Evolutionary conservation across 2,888 invertebrate species (phyloP), one percentile per base, ranked within the genome.

Genomic region (Pharmacophagus antenor): DNA sequence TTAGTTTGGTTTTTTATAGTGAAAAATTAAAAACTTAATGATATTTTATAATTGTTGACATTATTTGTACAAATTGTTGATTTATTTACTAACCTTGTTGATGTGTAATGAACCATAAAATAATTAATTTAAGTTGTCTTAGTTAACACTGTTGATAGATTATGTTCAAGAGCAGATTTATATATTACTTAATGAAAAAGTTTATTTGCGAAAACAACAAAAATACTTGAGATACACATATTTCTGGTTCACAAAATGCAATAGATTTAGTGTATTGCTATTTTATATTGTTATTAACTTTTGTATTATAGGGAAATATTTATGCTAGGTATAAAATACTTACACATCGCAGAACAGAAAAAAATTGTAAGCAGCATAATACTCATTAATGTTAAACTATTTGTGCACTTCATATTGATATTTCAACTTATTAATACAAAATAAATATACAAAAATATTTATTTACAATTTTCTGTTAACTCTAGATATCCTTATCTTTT

Each of bases 371-470:
- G 27, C 12, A 56, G 20, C 7, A 56, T 22, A n/a, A 56, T 8
- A 41, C 20, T 25, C 23, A 56, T 23, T 10, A 56, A 20, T 1
- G n/a, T 10, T 27, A 50, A 23, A 23, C 42, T 27, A 56, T 23
- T 49, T 42, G 17, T 50, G 23, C 8, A 22, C 15, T 50, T 27
- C 56, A 56, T 56, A 15, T 10, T 54, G 23, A 17, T 49, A 23
- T 25, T 17, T 20, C 25, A 17, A 25, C n/a, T 27, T 3, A 8
- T 49, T 41, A 22, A 20, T 6, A 25, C 47, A 47, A 22, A 42
- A 15, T 41, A 42, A 42, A 42, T 17, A 15, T 42, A 4, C 18
- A 17, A 4, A 42, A 42, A 42, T 6, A 15, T 42, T 17, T 42
- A 17, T 17, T 2, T 17, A 42, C 8, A 17, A 17, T 31, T 31